These are phyloP conservation scores for Sebastes umbrosus DNA, from an alignment of 2,797 vertebrate species.

Conservation along the genomic window DNA sequence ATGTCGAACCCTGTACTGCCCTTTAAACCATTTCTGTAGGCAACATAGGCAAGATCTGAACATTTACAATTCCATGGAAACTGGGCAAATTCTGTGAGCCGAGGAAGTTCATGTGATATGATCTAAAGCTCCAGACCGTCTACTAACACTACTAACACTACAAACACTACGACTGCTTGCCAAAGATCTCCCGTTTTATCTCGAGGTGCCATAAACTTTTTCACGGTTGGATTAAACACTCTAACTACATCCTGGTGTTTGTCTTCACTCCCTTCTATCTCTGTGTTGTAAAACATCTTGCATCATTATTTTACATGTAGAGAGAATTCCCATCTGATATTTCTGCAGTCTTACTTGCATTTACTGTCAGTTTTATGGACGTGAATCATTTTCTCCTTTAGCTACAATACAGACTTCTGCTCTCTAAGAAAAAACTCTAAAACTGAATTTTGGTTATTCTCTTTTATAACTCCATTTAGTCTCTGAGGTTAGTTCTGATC, in stretches of 20 bases:
- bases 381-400: constrained; percentile 15
- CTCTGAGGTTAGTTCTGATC: constrained; percentile 7
- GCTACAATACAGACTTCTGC: not conserved
- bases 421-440: not conserved
- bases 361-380: not conserved
- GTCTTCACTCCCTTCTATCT: not conserved
- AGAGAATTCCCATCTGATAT: not conserved
- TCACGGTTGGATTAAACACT: constrained; percentile 1
- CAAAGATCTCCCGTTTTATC: not conserved
- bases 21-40: not conserved
- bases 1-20: too few relatives aligned
- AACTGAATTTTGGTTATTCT: not conserved
- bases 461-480: constrained; percentile 18
- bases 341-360: not conserved
- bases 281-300: constrained; percentile 14
- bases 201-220: constrained; percentile 20
- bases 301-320: constrained; percentile 20
- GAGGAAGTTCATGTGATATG: not conserved
- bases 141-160: not conserved
- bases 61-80: not conserved
- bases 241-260: constrained; percentile 29
- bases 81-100: not conserved
- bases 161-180: not conserved
- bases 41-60: not conserved
- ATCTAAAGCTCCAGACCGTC: not conserved